phyloP scores from a whole-genome alignment of 2,113 vertebrate species.

The Circaetus cinerascens region DNA sequence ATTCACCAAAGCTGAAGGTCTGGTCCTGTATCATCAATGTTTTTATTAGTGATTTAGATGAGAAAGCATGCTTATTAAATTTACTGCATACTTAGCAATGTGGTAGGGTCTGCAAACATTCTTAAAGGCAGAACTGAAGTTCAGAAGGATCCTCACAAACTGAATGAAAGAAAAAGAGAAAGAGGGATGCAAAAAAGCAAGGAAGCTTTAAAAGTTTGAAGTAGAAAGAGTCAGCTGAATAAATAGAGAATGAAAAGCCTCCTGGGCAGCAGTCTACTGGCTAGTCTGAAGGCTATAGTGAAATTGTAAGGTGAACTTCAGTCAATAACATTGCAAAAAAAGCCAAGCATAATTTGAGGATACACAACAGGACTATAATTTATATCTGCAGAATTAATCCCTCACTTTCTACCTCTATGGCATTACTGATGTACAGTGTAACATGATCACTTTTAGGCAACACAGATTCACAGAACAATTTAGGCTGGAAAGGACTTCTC shows the following conservation, averaged over 20 bases:
- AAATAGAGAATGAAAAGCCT: not conserved
- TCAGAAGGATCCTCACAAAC: not conserved
- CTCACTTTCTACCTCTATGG: not conserved
- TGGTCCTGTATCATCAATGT: not conserved
- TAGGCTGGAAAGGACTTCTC: not conserved
- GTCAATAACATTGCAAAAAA: not conserved
- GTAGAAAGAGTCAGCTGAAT: not conserved
- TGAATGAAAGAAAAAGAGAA: not conserved
- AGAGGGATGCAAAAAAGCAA: not conserved
- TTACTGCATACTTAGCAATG: not conserved
- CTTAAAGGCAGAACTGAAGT: not conserved
- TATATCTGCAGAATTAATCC: not conserved
- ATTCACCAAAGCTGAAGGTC: not conserved
- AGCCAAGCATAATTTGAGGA: not conserved
- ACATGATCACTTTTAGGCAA: not conserved
- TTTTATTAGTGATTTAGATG: not conserved
- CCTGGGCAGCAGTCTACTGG: not conserved
- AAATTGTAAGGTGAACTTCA: not conserved
- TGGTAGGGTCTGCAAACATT: not conserved
- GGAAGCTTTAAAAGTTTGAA: not conserved
- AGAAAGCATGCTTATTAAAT: not conserved
- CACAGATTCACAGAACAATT: not conserved
- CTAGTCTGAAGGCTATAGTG: not conserved
- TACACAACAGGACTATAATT: not conserved
- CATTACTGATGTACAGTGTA: not conserved